These are phyloP conservation scores for Idaea biselata DNA, from an alignment of 2,888 invertebrate species.

Conservation along the genomic window DNA sequence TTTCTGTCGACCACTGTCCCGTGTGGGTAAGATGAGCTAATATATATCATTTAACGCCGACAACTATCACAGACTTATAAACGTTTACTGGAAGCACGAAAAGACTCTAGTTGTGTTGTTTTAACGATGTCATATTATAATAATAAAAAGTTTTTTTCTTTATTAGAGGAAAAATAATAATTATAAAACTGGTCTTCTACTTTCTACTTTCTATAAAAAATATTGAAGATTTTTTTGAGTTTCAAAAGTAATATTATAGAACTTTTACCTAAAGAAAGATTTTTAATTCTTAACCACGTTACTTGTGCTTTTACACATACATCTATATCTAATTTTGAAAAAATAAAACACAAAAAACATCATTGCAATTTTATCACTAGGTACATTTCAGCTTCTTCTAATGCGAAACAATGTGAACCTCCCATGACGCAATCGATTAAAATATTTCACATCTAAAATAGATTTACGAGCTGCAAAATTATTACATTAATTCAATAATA, in stretches of 20 bases:
- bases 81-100: conserved; percentile 15
- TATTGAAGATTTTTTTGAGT: too few relatives aligned
- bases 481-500: not conserved
- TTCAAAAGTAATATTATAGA: too few relatives aligned
- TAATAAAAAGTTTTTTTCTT: not conserved
- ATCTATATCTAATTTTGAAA: too few relatives aligned
- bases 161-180: too few relatives aligned
- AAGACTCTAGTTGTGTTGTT: not conserved
- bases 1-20: conserved; percentile 6
- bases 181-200: too few relatives aligned
- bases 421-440: not conserved
- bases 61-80: conserved; percentile 8
- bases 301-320: too few relatives aligned
- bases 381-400: too few relatives aligned
- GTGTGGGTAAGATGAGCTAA: conserved; percentile 13
- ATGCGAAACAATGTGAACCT: not conserved
- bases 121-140: not conserved
- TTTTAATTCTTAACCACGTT: too few relatives aligned
- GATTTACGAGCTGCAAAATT: not conserved
- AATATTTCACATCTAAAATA: not conserved
- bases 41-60: conserved; percentile 12
- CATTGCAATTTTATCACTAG: too few relatives aligned
- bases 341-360: too few relatives aligned
- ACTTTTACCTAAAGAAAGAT: too few relatives aligned
- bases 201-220: too few relatives aligned